Conservation (phyloP, 37 sponge, comb jelly and placozoan species). For the Axinella damicornis region DNA sequence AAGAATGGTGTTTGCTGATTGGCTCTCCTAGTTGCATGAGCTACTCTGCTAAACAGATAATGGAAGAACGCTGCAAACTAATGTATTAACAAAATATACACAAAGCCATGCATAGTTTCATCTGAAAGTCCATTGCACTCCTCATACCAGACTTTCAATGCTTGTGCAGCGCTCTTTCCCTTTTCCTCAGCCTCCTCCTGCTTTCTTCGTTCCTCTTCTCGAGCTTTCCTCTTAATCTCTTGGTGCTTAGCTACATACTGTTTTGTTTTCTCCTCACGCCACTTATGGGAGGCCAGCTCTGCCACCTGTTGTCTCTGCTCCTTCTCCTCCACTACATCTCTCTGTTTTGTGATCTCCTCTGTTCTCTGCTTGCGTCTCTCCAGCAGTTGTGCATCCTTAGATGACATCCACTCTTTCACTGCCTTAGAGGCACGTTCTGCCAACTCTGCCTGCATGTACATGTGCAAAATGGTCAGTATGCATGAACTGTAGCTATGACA, state of each 20-base stretch:
- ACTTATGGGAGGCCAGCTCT: not conserved
- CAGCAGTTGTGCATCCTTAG: conserved; percentile 21
- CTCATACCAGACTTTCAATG: conserved; percentile 34
- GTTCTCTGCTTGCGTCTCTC: conserved; percentile 11
- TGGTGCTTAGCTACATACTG: conserved; percentile 13
- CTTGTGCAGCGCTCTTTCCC: not conserved
- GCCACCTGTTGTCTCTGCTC: conserved; percentile 2
- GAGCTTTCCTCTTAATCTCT: conserved; percentile 5
- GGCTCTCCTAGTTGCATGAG: not conserved
- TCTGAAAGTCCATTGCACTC: no score
- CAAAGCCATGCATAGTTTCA: not conserved
- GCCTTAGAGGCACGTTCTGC: not conserved
- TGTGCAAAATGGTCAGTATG: not conserved
- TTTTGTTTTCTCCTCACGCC: conserved; percentile 8
- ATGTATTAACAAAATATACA: no score
- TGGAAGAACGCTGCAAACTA: no score
- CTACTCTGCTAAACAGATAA: no score
- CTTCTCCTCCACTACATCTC: conserved; percentile 16
- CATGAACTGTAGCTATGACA: no score
- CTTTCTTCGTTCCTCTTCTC: conserved; percentile 27
- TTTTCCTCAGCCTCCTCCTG: conserved; percentile 11
- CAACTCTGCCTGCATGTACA: not conserved
- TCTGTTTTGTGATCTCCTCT: conserved; percentile 9
- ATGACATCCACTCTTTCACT: conserved; percentile 25
- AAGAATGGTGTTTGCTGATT: not conserved